These are phyloP conservation scores for Plutomurus gul DNA, from an alignment of 1,140 invertebrate species.

Conservation along the genomic window DNA sequence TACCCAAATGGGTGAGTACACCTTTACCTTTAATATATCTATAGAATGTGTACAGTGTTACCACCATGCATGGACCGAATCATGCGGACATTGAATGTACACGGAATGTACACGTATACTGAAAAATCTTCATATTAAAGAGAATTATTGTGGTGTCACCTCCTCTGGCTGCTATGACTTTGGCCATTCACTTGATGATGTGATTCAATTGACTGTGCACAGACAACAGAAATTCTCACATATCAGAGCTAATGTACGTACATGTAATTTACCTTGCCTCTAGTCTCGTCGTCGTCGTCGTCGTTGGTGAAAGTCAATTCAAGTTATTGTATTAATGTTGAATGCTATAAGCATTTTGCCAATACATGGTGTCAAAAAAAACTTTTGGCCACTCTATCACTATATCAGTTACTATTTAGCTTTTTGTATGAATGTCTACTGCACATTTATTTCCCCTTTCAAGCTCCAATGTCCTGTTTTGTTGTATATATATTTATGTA, in stretches of 20 bases:
- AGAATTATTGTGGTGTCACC: conserved; percentile 11
- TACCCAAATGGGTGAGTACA: background rate
- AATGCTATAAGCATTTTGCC: background rate
- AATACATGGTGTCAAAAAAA: background rate
- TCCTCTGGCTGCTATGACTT: conserved; percentile 20
- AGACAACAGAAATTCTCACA: background rate
- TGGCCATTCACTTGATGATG: background rate
- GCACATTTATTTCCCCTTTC: background rate
- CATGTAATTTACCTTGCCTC: background rate
- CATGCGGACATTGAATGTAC: background rate
- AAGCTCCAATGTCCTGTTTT: background rate
- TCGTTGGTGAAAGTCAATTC: background rate
- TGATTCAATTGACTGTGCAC: background rate
- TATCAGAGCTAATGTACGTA: background rate
- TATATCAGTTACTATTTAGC: background rate
- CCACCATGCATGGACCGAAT: background rate
- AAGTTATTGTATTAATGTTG: background rate
- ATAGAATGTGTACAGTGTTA: background rate
- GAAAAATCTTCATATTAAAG: background rate
- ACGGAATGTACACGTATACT: background rate
- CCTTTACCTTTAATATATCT: background rate
- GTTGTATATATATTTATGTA: no score
- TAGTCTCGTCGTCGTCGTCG: no score
- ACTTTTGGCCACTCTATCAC: no score
- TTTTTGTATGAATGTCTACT: background rate